Evolutionary conservation across 2,797 vertebrate genomes (phyloP), one percentile per base, ranked within the genome.

Genomic region (Austrolebias charrua): DNA sequence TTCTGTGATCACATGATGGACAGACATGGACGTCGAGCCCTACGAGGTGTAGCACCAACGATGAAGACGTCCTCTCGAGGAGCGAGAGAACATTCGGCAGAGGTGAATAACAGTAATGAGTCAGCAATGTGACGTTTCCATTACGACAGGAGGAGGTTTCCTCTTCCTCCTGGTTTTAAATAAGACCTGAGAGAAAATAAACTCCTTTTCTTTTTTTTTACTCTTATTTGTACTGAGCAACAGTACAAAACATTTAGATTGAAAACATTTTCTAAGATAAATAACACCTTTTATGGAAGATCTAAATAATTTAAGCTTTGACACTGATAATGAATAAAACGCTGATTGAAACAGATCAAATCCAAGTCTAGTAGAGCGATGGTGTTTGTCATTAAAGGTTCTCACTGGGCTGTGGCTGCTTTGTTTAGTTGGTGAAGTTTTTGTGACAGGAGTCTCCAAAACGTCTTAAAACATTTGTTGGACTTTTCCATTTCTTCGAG

Each of bases 1-100:
- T 61, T 69, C 12, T 60, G 55, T 50, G 55, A 52, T 65, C 5
- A 65, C 14, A 52, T 15, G 18, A 72, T 58, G 63, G 40, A 57
- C 50, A 3, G 28, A 55, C 16, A 16, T 35, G 10, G 14, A 31
- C 0, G 20, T 56, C 13, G 5, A 57, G 65, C 54, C 63, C 69
- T 44, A 64, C 58, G 5, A 44, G 50, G 63, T 60, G 45, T 76
- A 86, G 82, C 85, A 87, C 82, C 85, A 83, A 74, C 20, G 14
- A 81, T 53, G 83, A 79, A n/a, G 38, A 54, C 2, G 46, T 48
- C 33, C 33, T 43, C 59, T 12, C 45, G 0, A 4, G 1, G 28
- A 71, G 69, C 13, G 35, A 55, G 75, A 62, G 31, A 48, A 48
- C 0, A 48, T 67, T 61, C 57, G 64, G 67, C 62, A 75, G 45